Base-by-base conservation (phyloP, 1,140 invertebrate genomes). In the Leptopilina clavipes region DNA sequence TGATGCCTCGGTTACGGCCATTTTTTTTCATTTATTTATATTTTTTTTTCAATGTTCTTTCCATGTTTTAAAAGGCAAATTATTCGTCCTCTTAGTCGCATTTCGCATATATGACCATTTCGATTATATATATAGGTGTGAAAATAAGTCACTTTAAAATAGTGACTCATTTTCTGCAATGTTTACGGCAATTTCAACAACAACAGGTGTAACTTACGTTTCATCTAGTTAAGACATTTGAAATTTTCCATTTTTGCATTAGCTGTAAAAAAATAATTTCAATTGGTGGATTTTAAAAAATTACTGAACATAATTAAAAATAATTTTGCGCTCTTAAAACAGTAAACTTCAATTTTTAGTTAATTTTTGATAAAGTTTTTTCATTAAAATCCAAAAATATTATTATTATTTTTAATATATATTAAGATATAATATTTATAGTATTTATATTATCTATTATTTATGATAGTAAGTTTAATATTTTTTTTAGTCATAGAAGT, bases 11-110 rank as follows among this genome's bases (percentile, higher is more conserved):
- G 56, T 74, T 59, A 56, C 54, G 74, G 74, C 74, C 52, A 76
- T 77, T 77, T 80, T 80, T 80, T 80, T 31, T 31, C 25, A 31
- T 31, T 5, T 5, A 2, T 31, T 31, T 31, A 2, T 31, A 31
- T 31, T 31, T 31, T 1, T 31, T 31, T 31, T 31, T 31, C 1
- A 31, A 77, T 71, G 52, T 65, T 65, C 59, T 31, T 65, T 31
- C 59, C 22, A 37, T 31, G 59, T 65, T 65, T 65, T 37, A 65
- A 31, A 65, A 65, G 59, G 59, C 56, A 65, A 37, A 22, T 65
- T 65, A 6, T 40, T 40, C 22, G 22, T 65, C 56, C 22, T 65
- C 56, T 65, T 65, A 14, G 56, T 65, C 56, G 22, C 56, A 7
- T 65, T 65, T 65, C 11, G 19, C 25, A 65, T 65, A 59, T 25